Conservation (phyloP, 2,797 vertebrate genomes). For the Spinus olivaceus region DNA sequence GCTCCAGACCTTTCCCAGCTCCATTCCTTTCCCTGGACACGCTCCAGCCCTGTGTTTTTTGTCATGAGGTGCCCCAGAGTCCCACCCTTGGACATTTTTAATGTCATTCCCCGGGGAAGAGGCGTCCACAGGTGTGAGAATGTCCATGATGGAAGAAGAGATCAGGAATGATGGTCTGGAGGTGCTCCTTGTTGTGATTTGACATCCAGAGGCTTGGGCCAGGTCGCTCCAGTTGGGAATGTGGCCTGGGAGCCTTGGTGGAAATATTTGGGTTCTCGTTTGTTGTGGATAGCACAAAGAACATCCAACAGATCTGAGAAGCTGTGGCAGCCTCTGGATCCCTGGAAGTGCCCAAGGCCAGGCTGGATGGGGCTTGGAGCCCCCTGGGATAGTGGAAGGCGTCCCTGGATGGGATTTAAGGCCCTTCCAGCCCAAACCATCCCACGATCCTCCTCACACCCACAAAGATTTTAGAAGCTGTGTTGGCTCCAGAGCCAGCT, state of each 20-base stretch:
- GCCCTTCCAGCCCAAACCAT: background rate
- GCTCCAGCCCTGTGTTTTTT: rapidly evolving
- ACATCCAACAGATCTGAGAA: background rate
- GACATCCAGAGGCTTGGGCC: background rate
- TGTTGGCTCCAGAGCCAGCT: background rate
- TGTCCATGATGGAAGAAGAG: background rate
- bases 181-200: background rate
- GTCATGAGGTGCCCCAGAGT: no score
- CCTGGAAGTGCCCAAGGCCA: background rate
- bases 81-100: background rate
- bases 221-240: rapidly evolving
- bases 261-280: background rate
- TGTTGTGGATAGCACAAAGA: background rate
- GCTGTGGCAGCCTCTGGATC: background rate
- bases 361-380: background rate
- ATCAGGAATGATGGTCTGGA: rapidly evolving
- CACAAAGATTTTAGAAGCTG: background rate
- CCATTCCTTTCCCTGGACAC: rapidly evolving
- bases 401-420: no score
- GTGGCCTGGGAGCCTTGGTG: rapidly evolving
- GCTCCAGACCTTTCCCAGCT: background rate
- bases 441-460: rapidly evolving
- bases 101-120: background rate
- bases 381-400: rapidly evolving
- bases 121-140: background rate